phyloP scores from a whole-genome alignment of 2,888 invertebrate genomes.

The Drosophila vallismaia region DNA sequence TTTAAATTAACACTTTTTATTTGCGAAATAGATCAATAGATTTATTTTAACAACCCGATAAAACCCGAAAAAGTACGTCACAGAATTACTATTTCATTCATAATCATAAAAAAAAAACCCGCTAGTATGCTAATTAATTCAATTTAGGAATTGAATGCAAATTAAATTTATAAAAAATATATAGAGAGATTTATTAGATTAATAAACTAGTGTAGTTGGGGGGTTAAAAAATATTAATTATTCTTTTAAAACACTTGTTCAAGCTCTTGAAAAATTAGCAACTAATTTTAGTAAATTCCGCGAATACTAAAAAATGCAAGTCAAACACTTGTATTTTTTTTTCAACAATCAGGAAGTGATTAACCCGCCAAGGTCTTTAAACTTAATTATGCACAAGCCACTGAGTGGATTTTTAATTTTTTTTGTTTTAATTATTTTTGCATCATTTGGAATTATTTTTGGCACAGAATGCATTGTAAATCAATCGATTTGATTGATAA shows the following conservation, averaged over 20 bases:
- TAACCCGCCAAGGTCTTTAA: slow-evolving; percentile 20
- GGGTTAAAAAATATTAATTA: not conserved
- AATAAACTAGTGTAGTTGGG: not conserved
- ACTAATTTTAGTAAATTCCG: not conserved
- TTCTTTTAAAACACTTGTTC: too few relatives aligned
- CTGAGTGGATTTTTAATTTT: not conserved
- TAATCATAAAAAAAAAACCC: not conserved
- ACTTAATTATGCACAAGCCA: slow-evolving; percentile 21
- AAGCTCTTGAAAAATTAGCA: not conserved
- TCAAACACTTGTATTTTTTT: slow-evolving; percentile 9
- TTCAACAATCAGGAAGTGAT: slow-evolving; percentile 17
- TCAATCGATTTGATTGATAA: not conserved
- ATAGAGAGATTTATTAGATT: too few relatives aligned
- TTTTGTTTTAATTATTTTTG: not conserved
- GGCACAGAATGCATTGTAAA: not conserved
- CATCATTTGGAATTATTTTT: not conserved
- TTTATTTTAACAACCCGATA: not conserved
- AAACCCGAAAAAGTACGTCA: not conserved
- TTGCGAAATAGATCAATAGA: not conserved
- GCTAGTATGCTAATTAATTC: slow-evolving; percentile 16
- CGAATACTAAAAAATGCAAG: not conserved
- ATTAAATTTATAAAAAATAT: slow-evolving; percentile 1
- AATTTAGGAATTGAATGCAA: slow-evolving; percentile 6
- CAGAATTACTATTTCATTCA: slow-evolving; percentile 14
- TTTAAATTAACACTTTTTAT: not conserved